Evolutionary conservation across 92 coral and sea anemone genomes (phyloP).

Genomic region (Galaxea fascicularis): DNA sequence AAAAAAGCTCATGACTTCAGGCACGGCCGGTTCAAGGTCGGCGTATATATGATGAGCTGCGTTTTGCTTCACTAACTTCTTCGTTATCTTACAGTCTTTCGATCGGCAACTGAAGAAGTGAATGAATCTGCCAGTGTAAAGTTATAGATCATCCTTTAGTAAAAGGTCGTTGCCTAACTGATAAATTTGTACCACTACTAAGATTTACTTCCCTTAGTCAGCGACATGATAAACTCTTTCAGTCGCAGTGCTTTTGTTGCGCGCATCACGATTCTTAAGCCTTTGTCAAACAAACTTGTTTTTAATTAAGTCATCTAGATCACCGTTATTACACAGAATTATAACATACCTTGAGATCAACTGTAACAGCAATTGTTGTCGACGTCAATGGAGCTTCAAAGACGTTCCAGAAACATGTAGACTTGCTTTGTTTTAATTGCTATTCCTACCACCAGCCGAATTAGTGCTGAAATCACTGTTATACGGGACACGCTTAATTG

Average conservation of each 20-base stretch:
- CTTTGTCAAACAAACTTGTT: constrained; percentile 3
- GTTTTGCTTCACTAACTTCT: not conserved
- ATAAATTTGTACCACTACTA: no score
- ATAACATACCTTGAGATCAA: not conserved
- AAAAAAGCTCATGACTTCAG: not conserved
- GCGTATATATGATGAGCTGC: not conserved
- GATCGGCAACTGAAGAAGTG: not conserved
- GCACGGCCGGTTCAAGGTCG: not conserved
- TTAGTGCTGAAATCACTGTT: not conserved
- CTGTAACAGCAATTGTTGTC: not conserved
- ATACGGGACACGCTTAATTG: constrained; percentile 24
- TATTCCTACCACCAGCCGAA: not conserved
- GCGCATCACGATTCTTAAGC: not conserved
- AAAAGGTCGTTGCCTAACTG: no score
- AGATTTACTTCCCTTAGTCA: not conserved
- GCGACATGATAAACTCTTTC: not conserved
- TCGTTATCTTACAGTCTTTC: not conserved
- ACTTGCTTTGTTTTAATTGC: not conserved
- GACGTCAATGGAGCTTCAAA: not conserved
- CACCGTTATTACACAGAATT: not conserved
- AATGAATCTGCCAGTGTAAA: no score
- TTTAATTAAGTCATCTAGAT: constrained; percentile 8
- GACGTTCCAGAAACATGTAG: not conserved
- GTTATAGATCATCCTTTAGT: no score
- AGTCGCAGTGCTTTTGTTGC: not conserved